phyloP scores from a whole-genome alignment of 2,113 vertebrate genomes.

The Speoplatyrhinus poulsoni region DNA sequence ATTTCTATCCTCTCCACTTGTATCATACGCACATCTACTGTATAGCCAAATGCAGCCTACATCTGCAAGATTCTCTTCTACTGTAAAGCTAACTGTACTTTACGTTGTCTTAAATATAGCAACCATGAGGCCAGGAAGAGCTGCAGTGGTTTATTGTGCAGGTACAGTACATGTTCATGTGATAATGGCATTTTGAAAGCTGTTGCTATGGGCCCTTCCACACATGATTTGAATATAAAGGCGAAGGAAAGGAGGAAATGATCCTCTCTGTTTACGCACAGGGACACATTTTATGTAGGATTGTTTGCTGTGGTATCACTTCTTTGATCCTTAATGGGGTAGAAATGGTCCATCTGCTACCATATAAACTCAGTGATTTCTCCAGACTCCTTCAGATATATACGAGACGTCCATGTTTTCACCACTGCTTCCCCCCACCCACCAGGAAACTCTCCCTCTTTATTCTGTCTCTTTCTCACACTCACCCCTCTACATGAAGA shows the following conservation, averaged over 20 bases:
- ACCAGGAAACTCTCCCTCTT: background rate
- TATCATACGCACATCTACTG: too few relatives aligned
- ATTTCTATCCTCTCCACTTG: too few relatives aligned
- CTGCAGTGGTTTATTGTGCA: too few relatives aligned
- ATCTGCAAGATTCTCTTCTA: too few relatives aligned
- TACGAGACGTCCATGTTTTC: background rate
- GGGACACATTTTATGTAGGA: conserved; percentile 7
- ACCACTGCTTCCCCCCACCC: background rate
- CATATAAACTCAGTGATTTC: conserved; percentile 11
- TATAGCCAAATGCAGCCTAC: too few relatives aligned
- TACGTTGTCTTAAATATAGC: too few relatives aligned
- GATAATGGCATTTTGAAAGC: background rate
- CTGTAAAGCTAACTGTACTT: too few relatives aligned
- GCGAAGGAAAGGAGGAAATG: conserved; percentile 8
- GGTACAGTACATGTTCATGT: too few relatives aligned
- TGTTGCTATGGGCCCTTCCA: background rate
- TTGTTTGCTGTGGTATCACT: conserved; percentile 24
- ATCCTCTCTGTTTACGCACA: conserved; percentile 1
- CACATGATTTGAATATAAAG: conserved; percentile 8
- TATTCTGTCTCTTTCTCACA: conserved; percentile 12
- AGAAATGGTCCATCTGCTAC: conserved; percentile 38
- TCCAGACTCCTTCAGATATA: conserved; percentile 6
- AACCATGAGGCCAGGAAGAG: too few relatives aligned
- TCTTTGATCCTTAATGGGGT: conserved; percentile 34
- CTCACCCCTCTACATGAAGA: conserved; percentile 9